Percentiles rank a stretch among this genome's conserved stretches.
Evolutionary conservation across 2,113 vertebrate species (phyloP).

Genomic region (Nansenia antarctica): DNA sequence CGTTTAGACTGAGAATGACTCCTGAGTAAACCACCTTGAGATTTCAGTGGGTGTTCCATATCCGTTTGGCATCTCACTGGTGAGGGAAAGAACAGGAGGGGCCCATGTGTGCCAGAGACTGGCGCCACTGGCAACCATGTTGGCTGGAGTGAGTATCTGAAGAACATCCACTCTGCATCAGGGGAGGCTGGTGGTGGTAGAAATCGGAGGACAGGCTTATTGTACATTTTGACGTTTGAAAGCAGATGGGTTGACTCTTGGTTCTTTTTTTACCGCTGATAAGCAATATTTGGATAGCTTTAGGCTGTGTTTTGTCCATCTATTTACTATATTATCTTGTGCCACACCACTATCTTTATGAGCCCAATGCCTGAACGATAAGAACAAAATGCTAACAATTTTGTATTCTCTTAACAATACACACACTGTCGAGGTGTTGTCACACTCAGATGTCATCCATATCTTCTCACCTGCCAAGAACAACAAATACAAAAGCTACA

Average conservation of each 20-base stretch:
- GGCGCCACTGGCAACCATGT: neutral
- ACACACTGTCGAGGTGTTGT: slow-evolving; percentile 28
- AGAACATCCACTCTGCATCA: neutral
- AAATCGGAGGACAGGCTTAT: no score
- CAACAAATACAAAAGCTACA: slow-evolving; percentile 2
- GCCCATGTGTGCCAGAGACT: neutral
- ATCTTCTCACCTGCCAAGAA: slow-evolving; percentile 10
- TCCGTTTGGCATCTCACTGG: slow-evolving; percentile 4
- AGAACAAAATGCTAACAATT: no score
- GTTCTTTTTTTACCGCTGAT: no score
- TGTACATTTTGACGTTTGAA: no score
- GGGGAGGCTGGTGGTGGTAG: no score
- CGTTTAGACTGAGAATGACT: slow-evolving; percentile 4
- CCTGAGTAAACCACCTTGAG: slow-evolving; percentile 11
- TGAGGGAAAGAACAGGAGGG: neutral
- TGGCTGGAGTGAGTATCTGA: neutral
- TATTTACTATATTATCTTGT: no score
- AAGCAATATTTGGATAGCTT: no score
- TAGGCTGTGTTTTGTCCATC: no score
- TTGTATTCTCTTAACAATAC: neutral
- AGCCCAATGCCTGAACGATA: no score
- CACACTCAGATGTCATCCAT: slow-evolving; percentile 14
- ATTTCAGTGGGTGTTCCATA: neutral
- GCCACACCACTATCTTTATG: no score
- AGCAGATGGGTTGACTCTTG: no score